Conservation (phyloP, 2,113 vertebrate genomes). For the Hypanus sabinus region DNA sequence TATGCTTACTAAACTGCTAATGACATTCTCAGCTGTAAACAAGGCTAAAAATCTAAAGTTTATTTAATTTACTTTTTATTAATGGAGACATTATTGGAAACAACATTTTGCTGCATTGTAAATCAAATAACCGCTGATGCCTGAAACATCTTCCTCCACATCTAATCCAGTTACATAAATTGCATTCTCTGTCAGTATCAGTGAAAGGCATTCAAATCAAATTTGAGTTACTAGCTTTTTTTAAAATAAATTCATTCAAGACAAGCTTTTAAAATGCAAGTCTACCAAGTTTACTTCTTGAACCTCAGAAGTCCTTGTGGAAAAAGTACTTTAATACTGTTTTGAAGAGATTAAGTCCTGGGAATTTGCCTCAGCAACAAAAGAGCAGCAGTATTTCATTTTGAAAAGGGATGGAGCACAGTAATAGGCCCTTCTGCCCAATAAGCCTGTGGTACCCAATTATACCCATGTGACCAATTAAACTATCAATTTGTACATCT, state of each 20-base stretch:
- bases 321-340: no score
- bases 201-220: constrained; percentile 15
- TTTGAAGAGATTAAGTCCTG: no score
- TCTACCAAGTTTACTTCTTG: no score
- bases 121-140: neutral
- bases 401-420: no score
- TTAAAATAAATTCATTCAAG: neutral
- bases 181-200: neutral
- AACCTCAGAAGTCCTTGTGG: no score
- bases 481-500: no score
- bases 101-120: neutral
- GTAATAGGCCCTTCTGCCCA: no score
- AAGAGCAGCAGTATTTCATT: no score
- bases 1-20: no score
- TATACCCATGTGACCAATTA: no score
- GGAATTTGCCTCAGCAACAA: no score
- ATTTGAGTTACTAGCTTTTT: neutral
- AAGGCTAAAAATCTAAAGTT: neutral
- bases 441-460: no score
- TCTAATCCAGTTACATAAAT: neutral
- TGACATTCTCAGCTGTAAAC: neutral
- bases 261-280: neutral
- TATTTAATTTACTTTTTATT: neutral
- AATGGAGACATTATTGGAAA: neutral
- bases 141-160: neutral